phyloP scores from a whole-genome alignment of 2,113 vertebrate species.

The Ifrita kowaldi region DNA sequence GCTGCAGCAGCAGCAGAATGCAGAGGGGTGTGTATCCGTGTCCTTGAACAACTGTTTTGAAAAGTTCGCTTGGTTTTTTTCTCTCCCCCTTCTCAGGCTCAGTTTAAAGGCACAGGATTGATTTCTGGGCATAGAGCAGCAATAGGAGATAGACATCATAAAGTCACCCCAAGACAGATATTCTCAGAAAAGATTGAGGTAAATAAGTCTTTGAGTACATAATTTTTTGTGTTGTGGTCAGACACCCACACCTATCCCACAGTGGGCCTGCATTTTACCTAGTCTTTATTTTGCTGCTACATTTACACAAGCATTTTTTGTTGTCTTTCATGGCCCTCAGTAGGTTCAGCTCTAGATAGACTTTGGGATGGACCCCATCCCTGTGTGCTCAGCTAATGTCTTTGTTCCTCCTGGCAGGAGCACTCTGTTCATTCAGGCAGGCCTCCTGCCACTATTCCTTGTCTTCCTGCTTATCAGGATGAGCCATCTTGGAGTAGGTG shows the following conservation, averaged over 20 bases:
- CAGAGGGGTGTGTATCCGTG: too few relatives aligned
- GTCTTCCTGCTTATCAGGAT: background rate
- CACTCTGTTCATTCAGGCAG: background rate
- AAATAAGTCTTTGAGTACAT: background rate
- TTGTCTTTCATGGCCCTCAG: background rate
- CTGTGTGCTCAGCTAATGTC: background rate
- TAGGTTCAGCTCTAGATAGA: background rate
- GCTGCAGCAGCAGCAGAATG: too few relatives aligned
- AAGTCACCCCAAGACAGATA: background rate
- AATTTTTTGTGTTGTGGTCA: background rate
- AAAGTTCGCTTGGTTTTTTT: too few relatives aligned
- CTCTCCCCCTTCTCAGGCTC: too few relatives aligned
- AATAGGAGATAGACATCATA: too few relatives aligned
- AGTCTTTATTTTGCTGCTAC: background rate
- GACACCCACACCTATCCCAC: background rate
- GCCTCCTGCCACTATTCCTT: background rate
- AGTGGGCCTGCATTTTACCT: background rate
- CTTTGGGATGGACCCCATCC: background rate
- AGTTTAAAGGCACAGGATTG: too few relatives aligned
- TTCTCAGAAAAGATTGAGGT: background rate
- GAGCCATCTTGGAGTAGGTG: background rate
- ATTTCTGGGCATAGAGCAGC: too few relatives aligned
- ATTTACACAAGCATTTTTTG: background rate
- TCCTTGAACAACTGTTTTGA: too few relatives aligned
- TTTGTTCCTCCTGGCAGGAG: background rate